Evolutionary conservation across 2,888 invertebrate genomes (phyloP).

Genomic region (Ptilodon capucinus): DNA sequence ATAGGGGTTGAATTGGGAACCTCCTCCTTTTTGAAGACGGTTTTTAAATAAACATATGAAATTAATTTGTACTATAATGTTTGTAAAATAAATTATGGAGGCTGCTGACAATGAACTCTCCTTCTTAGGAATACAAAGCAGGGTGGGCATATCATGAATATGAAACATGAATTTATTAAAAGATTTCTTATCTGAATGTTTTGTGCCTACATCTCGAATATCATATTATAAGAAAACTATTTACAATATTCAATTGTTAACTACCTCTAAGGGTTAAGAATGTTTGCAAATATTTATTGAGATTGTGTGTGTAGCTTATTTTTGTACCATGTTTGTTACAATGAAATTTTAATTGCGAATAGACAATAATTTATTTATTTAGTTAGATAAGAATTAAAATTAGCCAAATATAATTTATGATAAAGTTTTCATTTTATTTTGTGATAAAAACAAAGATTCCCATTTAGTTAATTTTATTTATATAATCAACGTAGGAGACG

Average conservation of each 20-base stretch:
- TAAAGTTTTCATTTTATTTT: slow-evolving; percentile 21
- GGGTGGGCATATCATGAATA: slow-evolving; percentile 15
- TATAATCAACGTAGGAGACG: slow-evolving; percentile 73
- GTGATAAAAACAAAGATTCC: slow-evolving; percentile 38
- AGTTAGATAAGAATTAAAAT: slow-evolving; percentile 22
- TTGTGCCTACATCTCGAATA: slow-evolving; percentile 2
- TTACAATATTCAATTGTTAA: not conserved
- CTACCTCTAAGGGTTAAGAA: slow-evolving; percentile 23
- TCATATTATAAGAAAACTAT: not conserved
- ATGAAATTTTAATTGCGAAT: slow-evolving; percentile 34
- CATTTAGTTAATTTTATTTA: slow-evolving; percentile 72
- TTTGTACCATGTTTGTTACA: slow-evolving; percentile 24
- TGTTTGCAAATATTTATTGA: slow-evolving; percentile 9
- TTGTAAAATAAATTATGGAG: not conserved
- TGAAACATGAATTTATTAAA: slow-evolving; percentile 7
- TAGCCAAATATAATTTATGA: slow-evolving; percentile 26
- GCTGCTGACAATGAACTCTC: slow-evolving; percentile 18
- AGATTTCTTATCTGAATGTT: not conserved
- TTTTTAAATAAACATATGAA: not conserved
- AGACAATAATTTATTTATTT: slow-evolving; percentile 57
- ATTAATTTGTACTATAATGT: not conserved
- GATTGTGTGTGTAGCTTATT: slow-evolving; percentile 17
- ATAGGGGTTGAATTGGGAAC: no score
- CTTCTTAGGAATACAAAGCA: slow-evolving; percentile 15
- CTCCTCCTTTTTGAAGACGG: no score